Percentiles rank a stretch among this genome's conserved stretches.
Conservation (phyloP, 2,888 invertebrate genomes). For the Seladonia tumulorum region DNA sequence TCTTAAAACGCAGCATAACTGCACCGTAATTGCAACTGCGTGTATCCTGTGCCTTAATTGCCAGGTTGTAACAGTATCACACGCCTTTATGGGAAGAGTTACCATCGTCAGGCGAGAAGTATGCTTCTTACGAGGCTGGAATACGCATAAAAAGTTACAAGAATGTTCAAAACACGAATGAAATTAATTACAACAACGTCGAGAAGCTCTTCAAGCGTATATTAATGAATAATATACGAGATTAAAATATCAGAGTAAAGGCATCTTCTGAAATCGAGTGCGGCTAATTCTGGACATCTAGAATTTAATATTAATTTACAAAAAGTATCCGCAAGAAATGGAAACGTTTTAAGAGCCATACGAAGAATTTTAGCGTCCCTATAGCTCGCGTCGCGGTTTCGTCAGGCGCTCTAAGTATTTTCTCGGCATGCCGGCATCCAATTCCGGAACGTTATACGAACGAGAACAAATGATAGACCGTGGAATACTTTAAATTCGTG, state of each 20-base stretch:
- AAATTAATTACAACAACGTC: background rate
- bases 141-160: background rate
- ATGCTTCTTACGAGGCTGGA: background rate
- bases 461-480: background rate
- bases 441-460: background rate
- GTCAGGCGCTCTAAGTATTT: background rate
- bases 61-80: background rate
- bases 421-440: background rate
- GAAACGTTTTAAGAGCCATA: background rate
- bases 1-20: background rate
- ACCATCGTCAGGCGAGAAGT: background rate
- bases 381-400: background rate
- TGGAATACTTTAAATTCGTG: constrained; percentile 11
- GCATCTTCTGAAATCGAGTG: too few relatives aligned
- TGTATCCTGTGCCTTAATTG: background rate
- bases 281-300: rapidly evolving
- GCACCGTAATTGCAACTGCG: background rate
- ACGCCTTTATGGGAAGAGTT: background rate
- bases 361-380: background rate
- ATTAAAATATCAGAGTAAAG: too few relatives aligned
- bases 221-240: too few relatives aligned
- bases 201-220: background rate
- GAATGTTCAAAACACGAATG: background rate
- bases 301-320: background rate
- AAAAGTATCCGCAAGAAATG: background rate